phyloP scores from a whole-genome alignment of 2,888 invertebrate genomes.

The Stramonita haemastoma region DNA sequence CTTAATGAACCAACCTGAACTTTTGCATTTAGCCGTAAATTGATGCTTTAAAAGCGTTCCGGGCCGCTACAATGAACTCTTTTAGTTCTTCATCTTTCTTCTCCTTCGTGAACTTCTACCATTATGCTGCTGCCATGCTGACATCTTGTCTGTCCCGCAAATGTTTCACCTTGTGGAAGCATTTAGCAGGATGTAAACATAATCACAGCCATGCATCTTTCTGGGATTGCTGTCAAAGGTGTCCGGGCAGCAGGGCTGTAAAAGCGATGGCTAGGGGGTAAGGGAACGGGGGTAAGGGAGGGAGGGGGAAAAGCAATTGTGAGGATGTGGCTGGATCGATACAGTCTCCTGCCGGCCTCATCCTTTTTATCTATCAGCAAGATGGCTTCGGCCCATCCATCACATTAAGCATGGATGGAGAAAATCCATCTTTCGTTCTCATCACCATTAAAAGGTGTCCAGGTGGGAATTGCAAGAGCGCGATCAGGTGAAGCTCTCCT shows the following conservation, averaged over 20 bases:
- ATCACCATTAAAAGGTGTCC: slow-evolving; percentile 40
- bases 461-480: slow-evolving; percentile 33
- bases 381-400: slow-evolving; percentile 34
- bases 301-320: slow-evolving; percentile 7
- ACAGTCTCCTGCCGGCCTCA: slow-evolving; percentile 11
- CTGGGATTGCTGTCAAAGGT: slow-evolving; percentile 30
- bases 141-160: too few relatives aligned
- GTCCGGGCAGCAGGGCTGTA: not conserved
- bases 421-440: slow-evolving; percentile 38
- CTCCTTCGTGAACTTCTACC: not conserved
- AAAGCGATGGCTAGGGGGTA: not conserved
- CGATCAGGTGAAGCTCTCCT: slow-evolving; percentile 30
- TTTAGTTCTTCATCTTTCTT: not conserved
- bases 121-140: not conserved
- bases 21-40: not conserved
- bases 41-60: slow-evolving; percentile 29
- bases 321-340: slow-evolving; percentile 15
- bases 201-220: slow-evolving; percentile 21
- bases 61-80: not conserved
- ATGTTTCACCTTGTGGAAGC: not conserved
- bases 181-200: not conserved
- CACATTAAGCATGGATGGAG: slow-evolving; percentile 27
- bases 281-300: not conserved
- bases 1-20: not conserved
- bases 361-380: slow-evolving; percentile 35